These are phyloP conservation scores for Drosophila hamatofila DNA, from an alignment of 2,888 invertebrate species.

Conservation along the genomic window DNA sequence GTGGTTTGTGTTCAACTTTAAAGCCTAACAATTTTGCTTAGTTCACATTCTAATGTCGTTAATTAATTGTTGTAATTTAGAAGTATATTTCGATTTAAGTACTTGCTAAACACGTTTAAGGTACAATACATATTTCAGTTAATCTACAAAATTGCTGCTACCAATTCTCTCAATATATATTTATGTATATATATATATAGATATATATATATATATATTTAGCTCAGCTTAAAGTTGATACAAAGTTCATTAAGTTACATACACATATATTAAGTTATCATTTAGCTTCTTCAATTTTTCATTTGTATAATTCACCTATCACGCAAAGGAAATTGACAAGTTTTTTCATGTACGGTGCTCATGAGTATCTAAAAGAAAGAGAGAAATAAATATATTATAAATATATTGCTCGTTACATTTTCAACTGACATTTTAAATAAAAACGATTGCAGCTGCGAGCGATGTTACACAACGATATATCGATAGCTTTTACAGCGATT, in stretches of 20 bases:
- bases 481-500: neutral
- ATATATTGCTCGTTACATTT: neutral
- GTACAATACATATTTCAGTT: conserved; percentile 78
- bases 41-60: conserved; percentile 67
- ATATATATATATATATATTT: conserved; percentile 37
- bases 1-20: conserved; percentile 63
- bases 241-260: conserved; percentile 75
- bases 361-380: conserved; percentile 88
- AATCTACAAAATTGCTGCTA: conserved; percentile 80
- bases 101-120: conserved; percentile 77
- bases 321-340: conserved; percentile 86
- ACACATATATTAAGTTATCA: conserved; percentile 54
- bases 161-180: conserved; percentile 44
- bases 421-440: neutral
- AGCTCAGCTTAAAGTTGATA: conserved; percentile 81
- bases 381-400: neutral
- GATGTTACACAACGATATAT: conserved; percentile 1
- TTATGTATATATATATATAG: conserved; percentile 6
- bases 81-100: conserved; percentile 75
- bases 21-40: conserved; percentile 72
- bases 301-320: conserved; percentile 84
- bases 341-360: conserved; percentile 90
- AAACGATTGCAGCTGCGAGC: neutral
- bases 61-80: conserved; percentile 53
- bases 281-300: conserved; percentile 48